Base-by-base conservation (phyloP, 2,888 invertebrate genomes). In the Hemithea aestivaria region DNA sequence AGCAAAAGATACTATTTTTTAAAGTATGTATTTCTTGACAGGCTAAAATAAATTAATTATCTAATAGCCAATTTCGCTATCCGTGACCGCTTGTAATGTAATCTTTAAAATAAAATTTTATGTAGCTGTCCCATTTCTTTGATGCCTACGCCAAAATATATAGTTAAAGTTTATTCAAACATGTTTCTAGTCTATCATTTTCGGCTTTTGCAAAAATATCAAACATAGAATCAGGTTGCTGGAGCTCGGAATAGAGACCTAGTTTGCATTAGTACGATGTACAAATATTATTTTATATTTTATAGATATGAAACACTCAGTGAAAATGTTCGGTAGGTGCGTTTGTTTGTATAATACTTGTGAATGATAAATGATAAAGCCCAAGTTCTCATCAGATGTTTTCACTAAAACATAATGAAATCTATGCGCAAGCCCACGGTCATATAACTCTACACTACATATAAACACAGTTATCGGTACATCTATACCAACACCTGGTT, bases 341-440 rank as follows among this genome's bases (percentile, higher is more conserved):
- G 10, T 25, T 58, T 70, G 66, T 75, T 74, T 72, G 66, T 69
- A n/a, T n/a, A n/a, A n/a, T n/a, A 71, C 67, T 70, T 51, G 63
- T 65, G 65, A 78, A 73, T 77, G 78, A 78, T 79, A 76, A 16
- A 16, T 5, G 16, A 4, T 16, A 16, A 58, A 76, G 66, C 63
- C 64, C 78, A 75, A 54, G 66, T 58, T 62, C 55, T 55, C 52
- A 55, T 62, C 62, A 64, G 65, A 65, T 58, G 64, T 69, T 75
- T 71, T 59, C 53, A 58, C 59, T 65, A 64, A 66, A 70, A 66
- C 69, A 67, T 66, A 67, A 48, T 50, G 52, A 55, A 47, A 49
- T 2, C 16, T 16, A 16, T 16, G 2, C 5, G 5, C 16, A 16
- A 16, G 2, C 16, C 50, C 55, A 49, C 35, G 45, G 45, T 39